Evolutionary conservation across 2,113 vertebrate species (phyloP).

Genomic region (chimpanzee (Pan troglodytes)): NHGRI_mPanTro3-v2.1_pri NC_072408.2:72543001-72543500

Average conservation of each 20-base stretch:
- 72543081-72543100: not conserved
- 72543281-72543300: not conserved
- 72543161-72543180: not conserved
- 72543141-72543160: not conserved
- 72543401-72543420: not conserved
- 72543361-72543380: not conserved
- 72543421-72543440: too few relatives aligned
- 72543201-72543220: not conserved
- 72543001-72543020: not conserved
- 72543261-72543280: not conserved
- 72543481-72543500: not conserved
- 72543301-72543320: not conserved
- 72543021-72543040: not conserved
- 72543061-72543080: not conserved
- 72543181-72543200: not conserved
- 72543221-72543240: not conserved
- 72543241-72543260: not conserved
- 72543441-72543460: not conserved
- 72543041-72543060: constrained; percentile 1
- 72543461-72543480: not conserved
- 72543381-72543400: not conserved
- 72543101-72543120: constrained; percentile 15
- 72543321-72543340: not conserved
- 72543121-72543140: not conserved
- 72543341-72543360: constrained; percentile 8